Percentiles rank a stretch among this genome's conserved stretches.
Conservation (phyloP, 2,888 invertebrate species). For the Andrena haemorrhoa region DNA sequence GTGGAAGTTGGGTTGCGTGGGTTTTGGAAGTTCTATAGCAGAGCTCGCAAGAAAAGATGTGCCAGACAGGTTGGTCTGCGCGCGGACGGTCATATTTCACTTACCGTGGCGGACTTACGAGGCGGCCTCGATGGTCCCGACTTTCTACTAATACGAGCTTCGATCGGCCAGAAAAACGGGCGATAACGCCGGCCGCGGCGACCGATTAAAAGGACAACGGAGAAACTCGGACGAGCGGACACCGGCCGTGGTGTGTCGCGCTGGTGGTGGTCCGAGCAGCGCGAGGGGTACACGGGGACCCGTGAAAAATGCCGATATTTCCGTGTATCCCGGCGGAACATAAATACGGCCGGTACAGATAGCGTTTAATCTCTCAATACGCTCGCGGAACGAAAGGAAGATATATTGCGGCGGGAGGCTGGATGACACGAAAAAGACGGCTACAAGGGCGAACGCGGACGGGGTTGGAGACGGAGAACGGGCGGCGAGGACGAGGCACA, state of each 20-base stretch:
- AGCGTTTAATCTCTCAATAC: constrained; percentile 52
- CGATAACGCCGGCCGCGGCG: constrained; percentile 37
- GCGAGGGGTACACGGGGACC: neutral
- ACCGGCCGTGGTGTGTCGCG: neutral
- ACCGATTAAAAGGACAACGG: constrained; percentile 48
- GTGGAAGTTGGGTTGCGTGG: constrained; percentile 3
- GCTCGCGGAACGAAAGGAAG: constrained; percentile 27
- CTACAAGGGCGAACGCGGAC: constrained; percentile 31
- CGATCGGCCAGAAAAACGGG: constrained; percentile 38
- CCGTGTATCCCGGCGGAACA: constrained; percentile 25
- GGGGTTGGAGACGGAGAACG: constrained; percentile 5
- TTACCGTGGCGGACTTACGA: constrained; percentile 47
- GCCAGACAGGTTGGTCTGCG: constrained; percentile 21
- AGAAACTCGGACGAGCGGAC: constrained; percentile 30
- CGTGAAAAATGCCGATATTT: constrained; percentile 41
- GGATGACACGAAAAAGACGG: constrained; percentile 45
- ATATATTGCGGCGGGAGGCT: constrained; percentile 48
- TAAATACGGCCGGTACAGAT: constrained; percentile 39
- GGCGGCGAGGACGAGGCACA: neutral
- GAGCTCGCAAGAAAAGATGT: constrained; percentile 16
- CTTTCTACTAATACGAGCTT: constrained; percentile 55
- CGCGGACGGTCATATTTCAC: constrained; percentile 50
- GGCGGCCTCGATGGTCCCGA: constrained; percentile 32
- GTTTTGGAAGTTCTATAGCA: neutral
- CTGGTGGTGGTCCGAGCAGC: constrained; percentile 16